Conservation (phyloP, 2,888 invertebrate genomes). For the Limnephilus auricula region DNA sequence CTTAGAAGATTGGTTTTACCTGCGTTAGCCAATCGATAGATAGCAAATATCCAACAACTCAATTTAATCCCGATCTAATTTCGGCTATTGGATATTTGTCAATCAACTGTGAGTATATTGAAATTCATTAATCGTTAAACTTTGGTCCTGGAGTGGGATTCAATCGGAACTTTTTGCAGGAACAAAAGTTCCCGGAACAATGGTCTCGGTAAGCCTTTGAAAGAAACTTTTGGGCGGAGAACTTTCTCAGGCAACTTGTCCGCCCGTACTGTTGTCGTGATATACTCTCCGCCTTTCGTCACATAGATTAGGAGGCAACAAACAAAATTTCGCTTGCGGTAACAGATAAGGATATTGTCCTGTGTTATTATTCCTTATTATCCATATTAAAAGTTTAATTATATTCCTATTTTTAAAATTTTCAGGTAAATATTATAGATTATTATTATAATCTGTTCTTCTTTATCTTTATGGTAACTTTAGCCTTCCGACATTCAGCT, state of each 20-base stretch:
- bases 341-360: background rate
- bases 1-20: background rate
- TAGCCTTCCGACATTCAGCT: background rate
- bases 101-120: background rate
- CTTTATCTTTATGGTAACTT: background rate
- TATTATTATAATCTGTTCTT: too few species aligned
- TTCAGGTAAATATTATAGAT: too few species aligned
- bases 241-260: background rate
- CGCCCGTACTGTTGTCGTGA: background rate
- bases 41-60: background rate
- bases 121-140: conserved; percentile 5
- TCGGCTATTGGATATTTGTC: background rate
- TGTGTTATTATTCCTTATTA: background rate
- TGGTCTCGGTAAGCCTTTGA: background rate
- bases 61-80: background rate
- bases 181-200: background rate
- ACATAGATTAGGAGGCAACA: background rate
- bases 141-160: background rate
- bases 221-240: background rate
- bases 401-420: background rate
- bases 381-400: background rate
- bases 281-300: background rate
- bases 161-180: background rate
- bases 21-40: background rate
- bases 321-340: background rate